These are phyloP conservation scores for Hippoglossus hippoglossus DNA, from an alignment of 2,797 vertebrate genomes.

Conservation along the genomic window DNA sequence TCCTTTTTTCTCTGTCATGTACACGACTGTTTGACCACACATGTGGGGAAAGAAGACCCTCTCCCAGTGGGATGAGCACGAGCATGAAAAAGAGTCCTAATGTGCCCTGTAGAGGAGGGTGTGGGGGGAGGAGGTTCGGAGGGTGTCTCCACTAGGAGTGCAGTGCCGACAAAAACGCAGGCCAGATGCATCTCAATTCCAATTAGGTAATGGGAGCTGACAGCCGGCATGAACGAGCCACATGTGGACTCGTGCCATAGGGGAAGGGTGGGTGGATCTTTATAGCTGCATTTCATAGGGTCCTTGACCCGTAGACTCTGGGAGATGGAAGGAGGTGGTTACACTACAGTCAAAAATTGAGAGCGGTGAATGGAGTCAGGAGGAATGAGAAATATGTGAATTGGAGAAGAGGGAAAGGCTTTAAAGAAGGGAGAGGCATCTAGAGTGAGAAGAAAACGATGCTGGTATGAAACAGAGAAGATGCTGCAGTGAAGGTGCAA, in stretches of 20 bases:
- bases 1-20: constrained; percentile 8
- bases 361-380: constrained; percentile 1
- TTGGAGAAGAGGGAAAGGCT: not conserved
- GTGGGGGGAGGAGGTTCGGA: not conserved
- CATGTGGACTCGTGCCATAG: constrained; percentile 64
- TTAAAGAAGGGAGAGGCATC: not conserved
- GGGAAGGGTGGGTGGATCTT: constrained; percentile 44
- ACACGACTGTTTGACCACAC: constrained; percentile 59
- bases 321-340: constrained; percentile 53
- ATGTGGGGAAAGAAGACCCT: constrained; percentile 21
- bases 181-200: constrained; percentile 86
- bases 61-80: constrained; percentile 24
- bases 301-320: constrained; percentile 57
- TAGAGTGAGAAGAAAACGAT: not conserved
- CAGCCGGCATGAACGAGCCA: constrained; percentile 74
- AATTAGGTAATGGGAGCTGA: constrained; percentile 86
- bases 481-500: not conserved
- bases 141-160: constrained; percentile 59
- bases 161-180: constrained; percentile 68
- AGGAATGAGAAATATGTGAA: not conserved
- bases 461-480: not conserved
- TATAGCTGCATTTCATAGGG: constrained; percentile 61
- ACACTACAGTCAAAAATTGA: constrained; percentile 59
- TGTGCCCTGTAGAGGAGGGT: constrained; percentile 7
- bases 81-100: constrained; percentile 38